Percentiles rank a stretch among this genome's conserved stretches.
Evolutionary conservation across 2,113 vertebrate genomes (phyloP).

Genomic region (Etheostoma cragini): DNA sequence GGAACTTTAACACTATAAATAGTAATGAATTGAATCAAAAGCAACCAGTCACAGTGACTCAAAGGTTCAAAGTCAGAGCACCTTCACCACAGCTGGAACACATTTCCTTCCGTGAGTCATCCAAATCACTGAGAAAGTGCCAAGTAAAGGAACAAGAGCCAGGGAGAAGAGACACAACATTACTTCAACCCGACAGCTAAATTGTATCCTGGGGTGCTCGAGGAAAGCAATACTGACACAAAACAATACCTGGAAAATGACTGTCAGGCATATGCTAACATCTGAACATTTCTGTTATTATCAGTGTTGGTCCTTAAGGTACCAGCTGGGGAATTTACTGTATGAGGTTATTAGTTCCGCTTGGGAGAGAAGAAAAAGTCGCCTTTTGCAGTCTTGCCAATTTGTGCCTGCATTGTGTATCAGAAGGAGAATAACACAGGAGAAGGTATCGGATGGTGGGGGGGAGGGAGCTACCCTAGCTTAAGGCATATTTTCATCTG

Average conservation of each 20-base stretch:
- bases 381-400: constrained; percentile 53
- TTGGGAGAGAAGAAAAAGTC: constrained; percentile 48
- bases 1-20: too few relatives aligned
- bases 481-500: constrained; percentile 26
- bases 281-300: constrained; percentile 69
- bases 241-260: constrained; percentile 62
- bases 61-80: constrained; percentile 9
- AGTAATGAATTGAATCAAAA: background rate
- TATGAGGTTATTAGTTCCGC: constrained; percentile 73
- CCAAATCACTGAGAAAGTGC: constrained; percentile 26
- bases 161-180: constrained; percentile 26
- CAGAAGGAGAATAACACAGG: constrained; percentile 34
- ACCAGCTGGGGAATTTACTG: constrained; percentile 68
- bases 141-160: constrained; percentile 42
- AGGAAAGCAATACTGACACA: constrained; percentile 47
- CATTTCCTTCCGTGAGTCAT: constrained; percentile 33
- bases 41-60: background rate
- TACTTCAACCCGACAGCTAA: constrained; percentile 44
- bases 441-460: background rate
- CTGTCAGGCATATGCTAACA: constrained; percentile 54
- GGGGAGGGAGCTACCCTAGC: background rate
- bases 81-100: constrained; percentile 26
- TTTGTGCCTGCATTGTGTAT: constrained; percentile 44
- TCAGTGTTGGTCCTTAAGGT: constrained; percentile 63
- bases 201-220: constrained; percentile 28